Base-by-base conservation (phyloP, 2,113 vertebrate genomes). In the Probosciger aterrimus region DNA sequence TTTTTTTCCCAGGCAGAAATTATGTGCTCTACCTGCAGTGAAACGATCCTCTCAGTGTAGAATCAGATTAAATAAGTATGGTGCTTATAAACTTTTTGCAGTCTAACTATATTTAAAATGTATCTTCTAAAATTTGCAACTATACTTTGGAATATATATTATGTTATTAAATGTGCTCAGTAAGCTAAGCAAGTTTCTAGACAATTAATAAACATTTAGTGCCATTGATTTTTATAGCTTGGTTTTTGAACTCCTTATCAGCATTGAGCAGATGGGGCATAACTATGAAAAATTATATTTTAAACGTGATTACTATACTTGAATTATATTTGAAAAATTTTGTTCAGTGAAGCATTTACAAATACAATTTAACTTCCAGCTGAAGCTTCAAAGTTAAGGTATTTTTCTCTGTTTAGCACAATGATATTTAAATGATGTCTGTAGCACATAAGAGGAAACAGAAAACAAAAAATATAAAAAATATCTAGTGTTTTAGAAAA, bases 151-250 rank as follows among this genome's bases (percentile, higher is more conserved):
- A 96, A 94, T 96, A 96, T 63, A 78, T 64, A 89, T 92, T 73
- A 31, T 94, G 23, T 52, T 89, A 92, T 95, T 96, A 97, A 97
- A 95, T 95, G 74, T 95, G 50, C 50, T 96, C 88, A 95, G 86
- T 92, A 96, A 96, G 83, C 89, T 95, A 97, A 95, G 86, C 50
- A 97, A 96, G 75, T 91, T 94, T 92, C 95, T 96, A 91, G 95
- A 93, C 95, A 98, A 98, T 98, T 98, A 98, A 97, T 97, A 98
- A 97, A 96, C 88, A 97, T 98, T 98, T 97, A 98, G 95, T 91
- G 77, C 77, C 90, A 97, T 94, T 98, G 96, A 98, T 97, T 98
- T 98, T 98, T 98, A 97, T 52, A 95, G 92, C 49, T 88, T 95
- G 46, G 39, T 93, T 98, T 98, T 97, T 97, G 67, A 97, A 97